Percentiles rank a stretch among this genome's conserved stretches.
Conservation (phyloP, 2,797 vertebrate species). For the Smutsia temminckii region DNA sequence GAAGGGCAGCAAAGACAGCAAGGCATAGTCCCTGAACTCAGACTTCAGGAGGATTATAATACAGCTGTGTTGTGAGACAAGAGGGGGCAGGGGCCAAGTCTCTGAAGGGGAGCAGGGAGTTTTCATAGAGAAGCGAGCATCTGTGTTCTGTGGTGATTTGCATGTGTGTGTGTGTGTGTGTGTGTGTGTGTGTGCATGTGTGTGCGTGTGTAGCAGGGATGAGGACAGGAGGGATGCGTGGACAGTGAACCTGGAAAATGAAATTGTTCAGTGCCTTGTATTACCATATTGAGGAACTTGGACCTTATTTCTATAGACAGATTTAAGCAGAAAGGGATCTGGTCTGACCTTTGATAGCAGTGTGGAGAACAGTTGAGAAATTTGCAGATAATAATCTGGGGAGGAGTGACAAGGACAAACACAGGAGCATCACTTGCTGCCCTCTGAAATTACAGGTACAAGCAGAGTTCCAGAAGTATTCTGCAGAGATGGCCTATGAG, state of each 20-base stretch:
- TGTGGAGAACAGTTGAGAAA: not conserved
- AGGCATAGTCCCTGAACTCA: not conserved
- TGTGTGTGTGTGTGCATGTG: not conserved
- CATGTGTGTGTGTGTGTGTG: not conserved
- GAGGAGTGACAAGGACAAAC: not conserved
- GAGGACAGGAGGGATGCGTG: not conserved
- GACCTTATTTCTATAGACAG: not conserved
- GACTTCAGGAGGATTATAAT: not conserved
- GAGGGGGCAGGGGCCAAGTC: not conserved
- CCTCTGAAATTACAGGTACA: not conserved
- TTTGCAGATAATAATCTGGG: not conserved
- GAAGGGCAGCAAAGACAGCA: not conserved
- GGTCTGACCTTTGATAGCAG: not conserved
- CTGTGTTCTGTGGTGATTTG: not conserved
- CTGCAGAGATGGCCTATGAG: accelerated
- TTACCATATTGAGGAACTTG: not conserved
- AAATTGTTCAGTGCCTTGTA: not conserved
- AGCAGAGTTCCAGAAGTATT: not conserved
- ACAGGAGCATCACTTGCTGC: not conserved
- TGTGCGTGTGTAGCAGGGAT: not conserved
- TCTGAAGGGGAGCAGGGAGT: not conserved
- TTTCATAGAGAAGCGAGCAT: not conserved
- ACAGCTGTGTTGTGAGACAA: not conserved
- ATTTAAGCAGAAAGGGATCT: not conserved
- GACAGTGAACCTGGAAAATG: not conserved